Evolutionary conservation across 2,888 invertebrate genomes (phyloP).

Genomic region (Bellardia pandia): DNA sequence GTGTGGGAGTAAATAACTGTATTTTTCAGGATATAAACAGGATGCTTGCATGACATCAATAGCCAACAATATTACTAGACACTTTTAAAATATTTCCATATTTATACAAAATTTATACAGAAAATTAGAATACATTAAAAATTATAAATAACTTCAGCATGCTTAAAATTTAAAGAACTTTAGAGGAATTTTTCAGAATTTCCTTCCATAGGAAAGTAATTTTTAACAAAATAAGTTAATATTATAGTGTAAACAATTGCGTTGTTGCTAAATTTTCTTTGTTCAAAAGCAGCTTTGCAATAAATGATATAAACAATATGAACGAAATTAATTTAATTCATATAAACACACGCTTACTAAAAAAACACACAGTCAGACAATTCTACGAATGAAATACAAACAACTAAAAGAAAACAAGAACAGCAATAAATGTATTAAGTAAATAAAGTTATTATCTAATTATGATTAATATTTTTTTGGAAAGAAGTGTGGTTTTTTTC

Average conservation of each 20-base stretch:
- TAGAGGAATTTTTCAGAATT: not conserved
- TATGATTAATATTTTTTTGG: not conserved
- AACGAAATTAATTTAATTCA: not conserved
- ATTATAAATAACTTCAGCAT: too few species aligned
- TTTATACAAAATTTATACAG: not conserved
- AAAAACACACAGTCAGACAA: not conserved
- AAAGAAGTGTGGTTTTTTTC: not conserved
- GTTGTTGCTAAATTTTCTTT: conserved; percentile 1
- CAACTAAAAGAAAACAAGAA: not conserved
- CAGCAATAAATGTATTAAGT: not conserved
- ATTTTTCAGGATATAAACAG: not conserved
- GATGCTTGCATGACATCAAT: not conserved
- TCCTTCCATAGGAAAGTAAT: not conserved
- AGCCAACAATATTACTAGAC: not conserved
- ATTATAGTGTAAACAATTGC: not conserved
- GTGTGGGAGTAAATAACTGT: not conserved
- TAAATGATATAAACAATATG: not conserved
- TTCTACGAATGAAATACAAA: not conserved
- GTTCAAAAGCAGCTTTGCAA: not conserved
- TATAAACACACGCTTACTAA: not conserved
- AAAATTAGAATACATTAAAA: not conserved
- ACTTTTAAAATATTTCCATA: too few species aligned
- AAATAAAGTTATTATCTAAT: not conserved
- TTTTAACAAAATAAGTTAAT: not conserved
- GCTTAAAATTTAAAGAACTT: too few species aligned